Base-by-base conservation (phyloP, 2,888 invertebrate genomes). In the Hirtodrosophila alboralis region DNA sequence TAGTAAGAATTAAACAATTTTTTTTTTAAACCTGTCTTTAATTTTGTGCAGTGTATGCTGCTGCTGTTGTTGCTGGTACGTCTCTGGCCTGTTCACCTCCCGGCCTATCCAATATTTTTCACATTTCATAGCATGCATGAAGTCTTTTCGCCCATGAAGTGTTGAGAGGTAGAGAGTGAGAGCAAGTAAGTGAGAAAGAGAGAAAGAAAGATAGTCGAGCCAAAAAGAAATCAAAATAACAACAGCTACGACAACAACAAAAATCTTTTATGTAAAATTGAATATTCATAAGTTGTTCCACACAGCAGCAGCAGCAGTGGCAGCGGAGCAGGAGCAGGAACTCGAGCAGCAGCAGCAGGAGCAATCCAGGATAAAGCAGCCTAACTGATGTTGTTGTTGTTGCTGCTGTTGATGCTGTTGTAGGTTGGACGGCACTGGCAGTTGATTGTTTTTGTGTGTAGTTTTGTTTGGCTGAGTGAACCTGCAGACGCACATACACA, bases 211-310 rank as follows among this genome's bases (percentile, higher is more conserved):
- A 37, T 44, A 47, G 57, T 14, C 41, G n/a, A 30, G 38, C 12
- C 37, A 40, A 65, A 62, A 74, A 60, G 65, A 72, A 79, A 75
- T 67, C 75, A 84, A 80, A 75, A 84, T 57, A 84, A 81, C 65
- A 70, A 83, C 73, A 70, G 58, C 66, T 45, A 64, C 70, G 57
- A 54, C 53, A 77, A 65, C 57, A 83, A 72, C 74, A 79, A 69
- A 75, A 81, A 84, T 84, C 83, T 78, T 84, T 78, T 81, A 81
- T 81, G 85, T 84, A 78, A 83, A 81, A 81, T 81, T 81, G 81
- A 81, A 81, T 81, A 81, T 81, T 81, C 81, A 81, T 81, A 81
- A 81, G 85, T 81, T 79, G 83, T 64, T 56, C 56, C 58, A 83
- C 73, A 72, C 54, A 72, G 45, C 36, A 45, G 54, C 54, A 40